Base-by-base conservation (phyloP, 2,113 vertebrate genomes). In the Myrmophylax atrothorax region DNA sequence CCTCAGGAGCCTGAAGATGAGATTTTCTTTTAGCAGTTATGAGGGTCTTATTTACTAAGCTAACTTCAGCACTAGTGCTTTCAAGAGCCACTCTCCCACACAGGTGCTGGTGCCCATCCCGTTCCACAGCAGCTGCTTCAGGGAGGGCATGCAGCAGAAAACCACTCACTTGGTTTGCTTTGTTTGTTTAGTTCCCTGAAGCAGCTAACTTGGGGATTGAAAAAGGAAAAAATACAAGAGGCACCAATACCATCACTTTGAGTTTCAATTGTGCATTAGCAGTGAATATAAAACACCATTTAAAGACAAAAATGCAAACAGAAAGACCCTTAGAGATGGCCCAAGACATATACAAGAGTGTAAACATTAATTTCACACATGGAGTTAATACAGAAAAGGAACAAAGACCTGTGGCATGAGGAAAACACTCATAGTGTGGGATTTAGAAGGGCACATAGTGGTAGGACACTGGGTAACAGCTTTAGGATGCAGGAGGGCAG, bases 81-180 rank as follows among this genome's bases (percentile, higher is more conserved):
- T 60, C 64, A 37, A 52, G 25, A 40, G 44, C 46, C 47, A 19
- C 1, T 18, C 42, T 59, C 28, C n/a, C 33, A 20, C 67, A 44
- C 12, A 33, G 72, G 5, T 31, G n/a, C 44, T 38, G 33, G 38
- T 29, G 44, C 13, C 38, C 28, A 3, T 6, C 37, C 0, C 0
- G 1, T 22, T 29, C 58, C 60, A 64, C 78, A 84, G 78, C 33
- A 68, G 33, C n/a, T 67, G 52, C 25, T 20, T 42, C 74, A 60
- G 53, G 59, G 29, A 87, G 18, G 15, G 33, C 44, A 87, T 6
- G 1, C 13, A 82, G 64, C 31, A 56, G 44, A 69, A 74, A 81
- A 69, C 6, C 33, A 47, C 44, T n/a, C 49, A 26, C 18, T n/a
- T 16, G 53, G 15, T 56, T 78, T 44, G 35, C 23, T 42, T 26